A percentile compares a stretch with the other conserved stretches of the same genome.
phyloP scores from a whole-genome alignment of 2,797 vertebrate genomes.

The Mus caroli region DNA sequence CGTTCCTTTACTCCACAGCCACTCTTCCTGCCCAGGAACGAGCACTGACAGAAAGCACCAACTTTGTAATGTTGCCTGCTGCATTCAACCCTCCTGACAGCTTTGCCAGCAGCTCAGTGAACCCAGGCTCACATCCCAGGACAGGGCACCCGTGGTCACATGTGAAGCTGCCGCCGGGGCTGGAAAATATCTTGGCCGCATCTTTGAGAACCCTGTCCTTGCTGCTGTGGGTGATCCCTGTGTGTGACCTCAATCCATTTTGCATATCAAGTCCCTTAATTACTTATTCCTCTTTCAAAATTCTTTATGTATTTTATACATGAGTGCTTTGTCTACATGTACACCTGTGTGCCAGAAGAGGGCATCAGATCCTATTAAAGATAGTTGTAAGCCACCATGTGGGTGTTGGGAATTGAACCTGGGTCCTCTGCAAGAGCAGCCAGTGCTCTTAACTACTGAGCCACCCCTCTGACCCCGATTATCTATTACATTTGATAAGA shows the following conservation, averaged over 20 bases:
- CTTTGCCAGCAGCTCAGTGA: background rate
- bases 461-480: background rate
- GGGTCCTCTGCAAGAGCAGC: background rate
- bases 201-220: background rate
- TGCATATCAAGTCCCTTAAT: background rate
- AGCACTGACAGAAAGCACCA: background rate
- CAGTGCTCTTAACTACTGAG: background rate
- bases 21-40: background rate
- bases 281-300: background rate
- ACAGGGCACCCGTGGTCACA: rapidly evolving
- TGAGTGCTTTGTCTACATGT: background rate
- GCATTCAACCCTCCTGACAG: background rate
- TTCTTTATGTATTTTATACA: background rate
- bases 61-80: too few relatives aligned
- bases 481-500: background rate
- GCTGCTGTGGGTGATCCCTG: rapidly evolving
- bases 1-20: background rate
- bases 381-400: background rate
- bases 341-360: background rate
- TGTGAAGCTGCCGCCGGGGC: background rate
- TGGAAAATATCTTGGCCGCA: background rate
- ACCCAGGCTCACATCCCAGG: background rate
- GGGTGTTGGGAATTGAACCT: background rate
- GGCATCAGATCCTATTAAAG: background rate
- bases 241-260: background rate